phyloP scores from a whole-genome alignment of 2,888 invertebrate species.

The Diaperis boleti region DNA sequence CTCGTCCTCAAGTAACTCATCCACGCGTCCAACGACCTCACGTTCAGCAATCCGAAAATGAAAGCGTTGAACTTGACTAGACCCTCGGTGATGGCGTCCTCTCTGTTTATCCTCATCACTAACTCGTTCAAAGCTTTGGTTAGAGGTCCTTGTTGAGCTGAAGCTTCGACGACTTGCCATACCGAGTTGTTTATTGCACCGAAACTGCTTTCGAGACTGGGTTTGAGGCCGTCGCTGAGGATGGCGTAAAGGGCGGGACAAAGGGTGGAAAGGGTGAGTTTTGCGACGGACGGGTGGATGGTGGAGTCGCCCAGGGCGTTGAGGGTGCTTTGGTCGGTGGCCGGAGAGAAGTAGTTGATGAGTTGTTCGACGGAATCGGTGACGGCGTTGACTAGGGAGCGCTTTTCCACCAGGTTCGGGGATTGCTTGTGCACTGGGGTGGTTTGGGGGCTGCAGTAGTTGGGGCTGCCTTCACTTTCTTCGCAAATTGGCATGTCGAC shows the following conservation, averaged over 20 bases:
- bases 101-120: conserved; percentile 84
- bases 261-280: conserved; percentile 79
- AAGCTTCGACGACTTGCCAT: conserved; percentile 91
- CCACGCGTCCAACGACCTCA: conserved; percentile 92
- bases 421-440: conserved; percentile 56
- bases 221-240: conserved; percentile 86
- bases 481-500: conserved; percentile 76
- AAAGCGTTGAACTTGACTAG: conserved; percentile 91
- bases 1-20: conserved; percentile 86
- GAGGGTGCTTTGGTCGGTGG: conserved; percentile 74
- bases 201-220: conserved; percentile 84
- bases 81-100: conserved; percentile 85
- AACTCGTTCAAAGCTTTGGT: conserved; percentile 87
- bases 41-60: conserved; percentile 86
- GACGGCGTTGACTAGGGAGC: conserved; percentile 79
- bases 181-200: conserved; percentile 88
- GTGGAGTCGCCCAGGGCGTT: conserved; percentile 72
- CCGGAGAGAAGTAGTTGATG: conserved; percentile 77
- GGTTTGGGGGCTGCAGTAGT: conserved; percentile 70
- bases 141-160: conserved; percentile 87
- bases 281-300: conserved; percentile 76
- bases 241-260: conserved; percentile 89
- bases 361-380: conserved; percentile 82
- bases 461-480: conserved; percentile 73
- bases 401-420: conserved; percentile 72